Percentiles rank a stretch among this genome's conserved stretches.
These are phyloP conservation scores for Barnardius zonarius DNA, from an alignment of 2,113 vertebrate genomes.

Conservation along the genomic window DNA sequence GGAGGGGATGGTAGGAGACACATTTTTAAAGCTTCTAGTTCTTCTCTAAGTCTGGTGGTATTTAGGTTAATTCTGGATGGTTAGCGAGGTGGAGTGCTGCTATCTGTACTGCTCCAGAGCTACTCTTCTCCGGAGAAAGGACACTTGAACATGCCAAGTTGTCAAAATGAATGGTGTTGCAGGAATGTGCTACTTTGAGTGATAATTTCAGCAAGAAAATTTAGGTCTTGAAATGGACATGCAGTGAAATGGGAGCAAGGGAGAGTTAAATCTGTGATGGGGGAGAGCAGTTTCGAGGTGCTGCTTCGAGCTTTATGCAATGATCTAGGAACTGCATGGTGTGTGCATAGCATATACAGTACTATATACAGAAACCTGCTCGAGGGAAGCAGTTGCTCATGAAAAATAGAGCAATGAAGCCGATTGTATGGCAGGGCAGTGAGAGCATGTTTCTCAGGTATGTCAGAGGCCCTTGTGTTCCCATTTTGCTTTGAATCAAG, in stretches of 20 bases:
- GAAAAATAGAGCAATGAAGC: not conserved
- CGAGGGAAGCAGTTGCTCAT: not conserved
- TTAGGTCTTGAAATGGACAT: not conserved
- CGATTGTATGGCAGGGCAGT: not conserved
- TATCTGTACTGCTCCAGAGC: not conserved
- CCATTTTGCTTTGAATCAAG: not conserved
- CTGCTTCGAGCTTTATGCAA: not conserved
- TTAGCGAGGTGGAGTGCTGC: not conserved
- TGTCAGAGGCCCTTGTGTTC: not conserved
- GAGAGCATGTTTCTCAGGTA: not conserved
- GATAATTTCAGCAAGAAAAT: not conserved
- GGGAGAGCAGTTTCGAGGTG: not conserved
- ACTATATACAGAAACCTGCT: not conserved
- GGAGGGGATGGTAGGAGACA: not conserved
- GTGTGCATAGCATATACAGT: rapidly evolving
- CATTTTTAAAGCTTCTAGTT: not conserved
- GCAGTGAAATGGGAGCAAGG: not conserved
- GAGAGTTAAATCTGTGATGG: not conserved
- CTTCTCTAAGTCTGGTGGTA: not conserved
- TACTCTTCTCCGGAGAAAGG: not conserved
- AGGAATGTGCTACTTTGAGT: not conserved
- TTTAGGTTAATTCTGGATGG: not conserved
- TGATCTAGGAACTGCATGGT: rapidly evolving
- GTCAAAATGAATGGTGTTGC: not conserved
- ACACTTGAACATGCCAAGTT: not conserved